phyloP scores from a whole-genome alignment of 2,797 vertebrate genomes.

The Eospalax fontanierii region DNA sequence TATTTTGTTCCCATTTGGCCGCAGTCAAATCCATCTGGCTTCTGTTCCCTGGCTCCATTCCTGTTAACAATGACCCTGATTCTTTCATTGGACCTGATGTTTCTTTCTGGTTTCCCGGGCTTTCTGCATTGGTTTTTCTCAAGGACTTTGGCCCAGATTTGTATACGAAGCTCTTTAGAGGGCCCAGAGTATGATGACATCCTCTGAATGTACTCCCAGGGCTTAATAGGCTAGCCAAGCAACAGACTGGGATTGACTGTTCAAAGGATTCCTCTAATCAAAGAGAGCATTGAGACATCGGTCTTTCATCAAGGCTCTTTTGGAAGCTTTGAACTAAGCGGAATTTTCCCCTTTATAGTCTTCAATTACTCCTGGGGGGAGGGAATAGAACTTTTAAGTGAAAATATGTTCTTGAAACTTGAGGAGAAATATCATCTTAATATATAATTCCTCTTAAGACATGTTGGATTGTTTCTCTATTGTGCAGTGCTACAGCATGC shows the following conservation, averaged over 20 bases:
- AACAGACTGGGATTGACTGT: background rate
- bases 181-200: background rate
- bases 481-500: background rate
- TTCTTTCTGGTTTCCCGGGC: constrained; percentile 46
- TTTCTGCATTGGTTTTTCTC: constrained; percentile 66
- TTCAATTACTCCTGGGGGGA: constrained; percentile 49
- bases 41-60: constrained; percentile 46
- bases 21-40: constrained; percentile 63
- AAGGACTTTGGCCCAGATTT: constrained; percentile 57
- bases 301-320: constrained; percentile 44
- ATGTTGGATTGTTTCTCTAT: background rate
- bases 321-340: constrained; percentile 64
- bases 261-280: constrained; percentile 50
- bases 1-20: constrained; percentile 33
- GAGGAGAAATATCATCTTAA: constrained; percentile 44
- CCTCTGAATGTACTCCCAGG: constrained; percentile 50
- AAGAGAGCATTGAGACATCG: constrained; percentile 27
- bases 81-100: constrained; percentile 48
- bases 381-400: constrained; percentile 39
- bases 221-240: constrained; percentile 24
- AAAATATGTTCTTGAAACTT: constrained; percentile 55
- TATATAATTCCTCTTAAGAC: constrained; percentile 45
- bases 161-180: constrained; percentile 46
- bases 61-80: constrained; percentile 46
- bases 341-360: constrained; percentile 46